Conservation (phyloP, 2,113 vertebrate genomes). For the Meriones unguiculatus region DNA sequence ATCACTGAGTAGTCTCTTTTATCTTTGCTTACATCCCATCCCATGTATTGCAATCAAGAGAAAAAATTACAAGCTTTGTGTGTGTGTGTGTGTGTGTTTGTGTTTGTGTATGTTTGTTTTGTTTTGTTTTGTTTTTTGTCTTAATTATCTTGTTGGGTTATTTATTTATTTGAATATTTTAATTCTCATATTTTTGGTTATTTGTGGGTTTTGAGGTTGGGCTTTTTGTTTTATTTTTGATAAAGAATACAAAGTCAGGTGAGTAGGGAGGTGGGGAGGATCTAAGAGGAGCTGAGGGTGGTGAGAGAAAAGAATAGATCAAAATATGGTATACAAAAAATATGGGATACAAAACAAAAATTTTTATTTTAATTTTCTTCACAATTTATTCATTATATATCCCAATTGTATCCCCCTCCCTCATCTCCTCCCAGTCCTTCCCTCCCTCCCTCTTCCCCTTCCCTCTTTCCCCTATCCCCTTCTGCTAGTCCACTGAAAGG, state of each 20-base stretch:
- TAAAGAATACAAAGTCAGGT: neutral
- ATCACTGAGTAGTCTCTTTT: slow-evolving; percentile 1
- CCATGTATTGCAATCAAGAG: neutral
- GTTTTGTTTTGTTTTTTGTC: neutral
- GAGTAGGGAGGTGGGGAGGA: no score
- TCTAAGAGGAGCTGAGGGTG: neutral
- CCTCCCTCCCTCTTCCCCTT: no score
- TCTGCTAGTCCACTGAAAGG: no score
- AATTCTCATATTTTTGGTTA: neutral
- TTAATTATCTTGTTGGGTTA: neutral
- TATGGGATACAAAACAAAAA: no score
- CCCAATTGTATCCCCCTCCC: no score
- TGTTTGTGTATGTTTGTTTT: neutral
- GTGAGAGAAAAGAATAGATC: neutral
- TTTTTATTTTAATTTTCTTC: no score
- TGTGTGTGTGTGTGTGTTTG: neutral
- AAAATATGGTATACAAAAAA: neutral
- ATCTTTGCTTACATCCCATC: slow-evolving; percentile 42
- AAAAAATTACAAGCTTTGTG: neutral
- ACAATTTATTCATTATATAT: no score
- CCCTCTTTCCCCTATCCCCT: no score
- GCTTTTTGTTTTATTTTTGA: neutral
- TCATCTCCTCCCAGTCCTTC: no score
- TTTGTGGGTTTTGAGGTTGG: neutral
- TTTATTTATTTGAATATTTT: neutral